These are phyloP conservation scores for Apogon hyalosoma DNA, from an alignment of 2,797 vertebrate genomes.

Conservation along the genomic window DNA sequence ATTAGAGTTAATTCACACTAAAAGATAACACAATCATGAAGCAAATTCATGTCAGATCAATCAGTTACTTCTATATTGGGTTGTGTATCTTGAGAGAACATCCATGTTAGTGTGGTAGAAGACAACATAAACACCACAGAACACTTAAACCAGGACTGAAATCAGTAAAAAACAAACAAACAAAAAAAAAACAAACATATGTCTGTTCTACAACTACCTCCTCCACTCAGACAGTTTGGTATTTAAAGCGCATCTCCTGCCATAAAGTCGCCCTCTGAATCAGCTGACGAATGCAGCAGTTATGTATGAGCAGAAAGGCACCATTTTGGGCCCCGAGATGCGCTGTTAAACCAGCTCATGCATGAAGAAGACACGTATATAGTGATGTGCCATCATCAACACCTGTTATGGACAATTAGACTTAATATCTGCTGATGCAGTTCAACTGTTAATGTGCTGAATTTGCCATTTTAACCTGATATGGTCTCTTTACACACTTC, in stretches of 20 bases:
- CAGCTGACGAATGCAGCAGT: neutral
- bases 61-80: no score
- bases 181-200: neutral
- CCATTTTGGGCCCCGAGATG: neutral
- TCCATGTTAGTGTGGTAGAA: no score
- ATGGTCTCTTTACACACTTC: neutral
- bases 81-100: no score
- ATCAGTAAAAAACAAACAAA: neutral
- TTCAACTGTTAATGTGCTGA: conserved; percentile 16
- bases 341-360: neutral
- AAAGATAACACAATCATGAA: neutral
- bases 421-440: conserved; percentile 22
- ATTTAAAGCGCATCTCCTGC: conserved; percentile 2
- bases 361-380: conserved; percentile 3
- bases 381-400: neutral
- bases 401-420: conserved; percentile 33
- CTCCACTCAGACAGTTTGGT: conserved; percentile 7
- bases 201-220: neutral
- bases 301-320: neutral
- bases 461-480: conserved; percentile 9
- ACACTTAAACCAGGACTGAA: neutral
- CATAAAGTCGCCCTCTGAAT: conserved; percentile 1
- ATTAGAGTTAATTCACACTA: neutral
- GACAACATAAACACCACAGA: no score
- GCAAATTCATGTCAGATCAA: neutral